Base-by-base conservation (phyloP, 2,113 vertebrate genomes). In the Indri indri region DNA sequence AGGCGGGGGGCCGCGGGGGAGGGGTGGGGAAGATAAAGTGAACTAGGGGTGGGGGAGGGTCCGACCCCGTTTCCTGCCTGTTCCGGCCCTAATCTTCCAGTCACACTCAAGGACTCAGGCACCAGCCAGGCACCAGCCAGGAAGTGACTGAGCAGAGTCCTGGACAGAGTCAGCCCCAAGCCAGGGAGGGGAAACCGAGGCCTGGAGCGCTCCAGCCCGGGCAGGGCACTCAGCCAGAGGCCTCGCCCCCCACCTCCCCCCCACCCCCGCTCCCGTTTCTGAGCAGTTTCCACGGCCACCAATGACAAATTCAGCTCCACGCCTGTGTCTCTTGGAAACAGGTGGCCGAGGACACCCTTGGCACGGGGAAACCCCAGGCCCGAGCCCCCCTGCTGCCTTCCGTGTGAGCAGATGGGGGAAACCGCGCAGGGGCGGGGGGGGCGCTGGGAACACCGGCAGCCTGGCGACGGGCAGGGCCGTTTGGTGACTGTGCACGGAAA, bases 71-170 rank as follows among this genome's bases (percentile, higher is more conserved):
- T 91, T 85, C 65, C 77, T 30, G 52, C 74, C 8, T 3, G 1
- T 13, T 3, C 2, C 0, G 61, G 52, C 37, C 47, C 74, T 93
- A 87, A 96, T 95, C 91, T 71, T 65, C 11, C 10, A 13, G 77
- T 18, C 37, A n/a, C 89, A 83, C 40, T 23, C 4, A 3, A 65
- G 52, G 45, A 80, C 34, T 4, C 0, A 0, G 61, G 20, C 59
- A 40, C 32, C 27, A 47, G 52, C 45, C 0, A 0, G 61, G 20
- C 59, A 40, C 32, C 27, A 47, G 52, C 45, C 92, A 90, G 95
- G 92, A 98, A 91, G 80, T 97, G 97, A 97, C 57, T 0, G 5
- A 63, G 93, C 91, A 57, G 54, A 91, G 71, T 34, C n/a, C 40
- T 37, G 8, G 71, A 74, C 7, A 17, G 71, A 25, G 37, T 47